Base-by-base conservation (phyloP, 2,797 vertebrate species). In the Centropyge bicolor region DNA sequence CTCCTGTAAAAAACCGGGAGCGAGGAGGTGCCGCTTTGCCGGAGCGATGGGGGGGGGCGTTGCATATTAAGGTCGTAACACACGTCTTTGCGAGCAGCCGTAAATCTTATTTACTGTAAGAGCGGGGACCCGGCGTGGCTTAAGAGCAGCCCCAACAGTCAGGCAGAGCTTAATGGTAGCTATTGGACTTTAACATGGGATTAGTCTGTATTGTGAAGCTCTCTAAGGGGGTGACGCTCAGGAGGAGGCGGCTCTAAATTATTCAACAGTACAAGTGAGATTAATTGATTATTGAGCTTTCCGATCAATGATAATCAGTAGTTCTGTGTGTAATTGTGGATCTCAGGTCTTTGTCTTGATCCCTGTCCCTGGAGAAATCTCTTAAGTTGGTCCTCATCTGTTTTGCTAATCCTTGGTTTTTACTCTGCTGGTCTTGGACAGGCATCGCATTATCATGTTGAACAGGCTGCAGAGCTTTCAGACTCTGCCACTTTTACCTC, bases 201-300 rank as follows among this genome's bases (percentile, higher is more conserved):
- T 92, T 87, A 85, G 66, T 83, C 81, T 51, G 72, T 60, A 46
- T 69, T 84, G 81, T 84, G 70, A 38, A 59, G 63, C 73, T 74
- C 71, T 77, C 71, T 3, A 20, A 77, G 68, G 81, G 81, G 72
- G 75, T n/a, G 59, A 41, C 1, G 17, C 61, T 19, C 31, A 43
- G 56, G 65, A 76, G 46, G 46, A 70, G 59, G 54, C 74, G 16
- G 70, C 45, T 83, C 24, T 88, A 76, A 90, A 85, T 89, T 82
- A 91, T 89, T 92, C 85, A 86, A 31, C 80, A 65, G 76, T 57
- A 78, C 76, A 65, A 78, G 75, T 70, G 57, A 82, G 86, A 93
- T 92, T 88, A 87, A 92, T 88, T 92, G 89, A 92, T 92, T 91
- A 93, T 87, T 89, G 88, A 86, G 88, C 82, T 85, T 83, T 71